Base-by-base conservation (phyloP, 2,113 vertebrate species). In the Eudyptes chrysolophus region DNA sequence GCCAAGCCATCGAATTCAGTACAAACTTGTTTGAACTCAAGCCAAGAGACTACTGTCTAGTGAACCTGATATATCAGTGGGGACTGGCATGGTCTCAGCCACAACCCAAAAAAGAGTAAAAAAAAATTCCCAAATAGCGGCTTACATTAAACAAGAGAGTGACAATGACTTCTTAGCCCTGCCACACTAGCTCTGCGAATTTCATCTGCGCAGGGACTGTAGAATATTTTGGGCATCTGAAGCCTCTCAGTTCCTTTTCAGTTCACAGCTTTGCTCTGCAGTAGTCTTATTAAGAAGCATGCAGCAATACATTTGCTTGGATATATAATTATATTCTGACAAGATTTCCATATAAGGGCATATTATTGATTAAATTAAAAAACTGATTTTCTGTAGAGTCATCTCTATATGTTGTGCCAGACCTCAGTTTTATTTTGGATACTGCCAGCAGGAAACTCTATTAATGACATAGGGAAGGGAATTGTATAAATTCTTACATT, bases 311-410 rank as follows among this genome's bases (percentile, higher is more conserved):
- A 49, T 87, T 94, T 60, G 6, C 49, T 89, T 57, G 46, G 25
- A 74, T 87, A 49, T 38, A 46, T 54, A 76, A 94, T 82, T 72
- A 42, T 52, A 66, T 87, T 76, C 49, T 82, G 38, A 85, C 25
- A 89, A 66, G 40, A 62, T 62, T 94, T 79, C 84, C 74, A 38
- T 87, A 91, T 82, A 87, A 76, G 38, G 77, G 7, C 40, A 82
- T 65, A 68, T 70, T 94, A 79, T 54, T 72, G 78, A 94, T 96
- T 71, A 87, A 87, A 95, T 91, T n/a, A 40, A 69, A 51, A 89
- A 77, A 69, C 61, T 36, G 2, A 44, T 61, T 72, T 75, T 79
- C 60, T 92, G 5, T 49, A 55, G 46, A 64, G 29, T 82, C 77
- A 38, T 89, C 10, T 82, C 68, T 85, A 18, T 79, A 65, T 32